Evolutionary conservation across 2,113 vertebrate species (phyloP), one percentile per base, ranked within the genome.

Genomic region (Ondatra zibethicus): DNA sequence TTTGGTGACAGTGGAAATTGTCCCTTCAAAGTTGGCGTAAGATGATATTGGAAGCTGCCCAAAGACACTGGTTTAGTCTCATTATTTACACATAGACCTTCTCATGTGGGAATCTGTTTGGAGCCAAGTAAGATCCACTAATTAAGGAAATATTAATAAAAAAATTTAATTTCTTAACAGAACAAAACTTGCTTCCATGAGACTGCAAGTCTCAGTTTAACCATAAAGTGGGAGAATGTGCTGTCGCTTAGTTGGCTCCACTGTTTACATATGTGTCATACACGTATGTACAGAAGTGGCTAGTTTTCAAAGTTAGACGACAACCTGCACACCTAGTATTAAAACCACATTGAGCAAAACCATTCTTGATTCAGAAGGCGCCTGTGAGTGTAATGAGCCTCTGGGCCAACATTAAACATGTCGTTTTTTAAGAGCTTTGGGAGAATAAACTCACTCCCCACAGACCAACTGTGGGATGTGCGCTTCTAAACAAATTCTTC

Each of bases 401-500:
- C 73, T 55, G 73, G 76, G 85, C 96, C 52, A 65, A 45, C 61
- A 92, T 94, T 91, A 96, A 97, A 66, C 76, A 80, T 73, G 55
- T 89, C 92, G 6, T 93, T 88, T 85, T 96, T 95, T 93, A 97
- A 97, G 91, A 96, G 92, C 50, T 87, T 29, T n/a, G 61, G 72
- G 92, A 95, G 93, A 96, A 96, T 66, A 88, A 94, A 89, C 82
- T 97, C 27, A 87, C n/a, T 96, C 91, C 96, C 96, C 52, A 89
- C 55, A 94, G 96, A 94, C 29, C 47, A 50, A 88, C 31, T 27
- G 61, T 90, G 88, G 76, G 95, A 97, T 72, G 16, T 88, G 13
- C 52, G 77, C 47, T 93, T 93, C 94, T 92, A 93, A 97, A 96
- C 80, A 96, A 93, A 96, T 89, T 94, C 92, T 92, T 95, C 92